Conservation (phyloP, 2,113 vertebrate species). For the Psittacus erithacus region DNA sequence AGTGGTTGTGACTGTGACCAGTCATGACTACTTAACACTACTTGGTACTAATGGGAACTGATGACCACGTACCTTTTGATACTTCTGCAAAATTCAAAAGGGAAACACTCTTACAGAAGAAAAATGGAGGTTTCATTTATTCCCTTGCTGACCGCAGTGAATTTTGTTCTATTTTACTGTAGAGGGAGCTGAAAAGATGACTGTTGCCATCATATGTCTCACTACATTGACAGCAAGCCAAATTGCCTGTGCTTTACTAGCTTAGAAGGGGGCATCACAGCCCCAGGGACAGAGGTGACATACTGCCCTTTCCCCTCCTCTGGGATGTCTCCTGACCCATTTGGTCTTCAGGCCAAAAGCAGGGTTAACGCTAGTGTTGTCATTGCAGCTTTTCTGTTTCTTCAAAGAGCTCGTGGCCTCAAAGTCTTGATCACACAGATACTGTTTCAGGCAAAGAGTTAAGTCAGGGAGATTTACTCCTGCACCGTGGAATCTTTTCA, state of each 20-base stretch:
- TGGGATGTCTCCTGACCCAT: rapidly evolving
- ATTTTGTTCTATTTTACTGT: background rate
- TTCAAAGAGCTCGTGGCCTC: background rate
- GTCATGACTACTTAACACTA: background rate
- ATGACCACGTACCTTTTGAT: background rate
- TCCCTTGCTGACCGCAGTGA: background rate
- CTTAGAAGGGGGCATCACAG: background rate
- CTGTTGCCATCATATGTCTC: background rate
- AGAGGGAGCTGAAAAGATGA: background rate
- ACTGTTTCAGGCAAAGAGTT: background rate
- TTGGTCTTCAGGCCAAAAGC: background rate
- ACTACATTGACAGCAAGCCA: background rate
- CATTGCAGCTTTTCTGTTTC: background rate
- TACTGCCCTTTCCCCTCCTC: background rate
- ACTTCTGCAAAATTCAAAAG: background rate
- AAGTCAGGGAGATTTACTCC: background rate
- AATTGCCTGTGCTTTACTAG: background rate
- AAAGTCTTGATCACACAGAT: background rate
- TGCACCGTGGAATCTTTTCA: background rate
- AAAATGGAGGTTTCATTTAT: background rate
- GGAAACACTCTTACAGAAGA: background rate
- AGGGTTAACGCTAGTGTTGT: rapidly evolving
- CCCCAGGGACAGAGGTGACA: background rate
- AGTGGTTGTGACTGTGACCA: background rate
- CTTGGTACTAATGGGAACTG: background rate